These are phyloP conservation scores for Syngnathus rostellatus DNA, from an alignment of 2,797 vertebrate genomes.

Conservation along the genomic window DNA sequence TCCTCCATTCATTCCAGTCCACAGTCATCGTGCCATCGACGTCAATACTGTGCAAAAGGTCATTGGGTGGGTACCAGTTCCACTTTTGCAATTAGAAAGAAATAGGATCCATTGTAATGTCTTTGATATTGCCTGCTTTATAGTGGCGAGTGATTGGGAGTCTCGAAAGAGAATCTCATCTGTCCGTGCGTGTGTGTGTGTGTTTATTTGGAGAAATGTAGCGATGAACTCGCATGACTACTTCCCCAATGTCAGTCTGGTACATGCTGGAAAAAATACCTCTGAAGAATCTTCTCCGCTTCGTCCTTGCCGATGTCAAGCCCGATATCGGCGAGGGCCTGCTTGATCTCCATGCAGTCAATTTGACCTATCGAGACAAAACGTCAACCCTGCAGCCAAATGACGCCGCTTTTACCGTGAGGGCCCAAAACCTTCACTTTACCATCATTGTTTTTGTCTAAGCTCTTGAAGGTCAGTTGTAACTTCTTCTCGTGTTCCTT, in stretches of 20 bases:
- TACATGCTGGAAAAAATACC: constrained; percentile 54
- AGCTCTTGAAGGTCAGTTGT: constrained; percentile 86
- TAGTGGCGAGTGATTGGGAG: not conserved
- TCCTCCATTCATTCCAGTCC: constrained; percentile 90
- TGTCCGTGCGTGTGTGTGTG: no score
- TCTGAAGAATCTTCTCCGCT: constrained; percentile 84
- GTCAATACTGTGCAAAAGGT: constrained; percentile 74
- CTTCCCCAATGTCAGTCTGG: no score
- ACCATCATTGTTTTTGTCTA: constrained; percentile 97
- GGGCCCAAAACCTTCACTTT: not conserved
- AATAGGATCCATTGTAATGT: not conserved
- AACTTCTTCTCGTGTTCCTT: constrained; percentile 97
- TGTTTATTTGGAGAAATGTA: no score
- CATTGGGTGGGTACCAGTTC: not conserved
- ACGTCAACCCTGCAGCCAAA: not conserved
- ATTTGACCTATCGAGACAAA: constrained; percentile 70
- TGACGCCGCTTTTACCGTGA: not conserved
- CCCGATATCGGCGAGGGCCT: constrained; percentile 83
- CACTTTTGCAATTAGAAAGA: not conserved
- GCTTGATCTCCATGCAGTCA: constrained; percentile 80
- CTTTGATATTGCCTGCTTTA: not conserved
- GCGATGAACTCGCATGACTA: no score
- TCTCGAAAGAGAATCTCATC: not conserved
- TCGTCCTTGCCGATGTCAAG: constrained; percentile 77
- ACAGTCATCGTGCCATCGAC: constrained; percentile 87